phyloP scores from a whole-genome alignment of 1,140 invertebrate species.

The Archegozetes longisetosus region DNA sequence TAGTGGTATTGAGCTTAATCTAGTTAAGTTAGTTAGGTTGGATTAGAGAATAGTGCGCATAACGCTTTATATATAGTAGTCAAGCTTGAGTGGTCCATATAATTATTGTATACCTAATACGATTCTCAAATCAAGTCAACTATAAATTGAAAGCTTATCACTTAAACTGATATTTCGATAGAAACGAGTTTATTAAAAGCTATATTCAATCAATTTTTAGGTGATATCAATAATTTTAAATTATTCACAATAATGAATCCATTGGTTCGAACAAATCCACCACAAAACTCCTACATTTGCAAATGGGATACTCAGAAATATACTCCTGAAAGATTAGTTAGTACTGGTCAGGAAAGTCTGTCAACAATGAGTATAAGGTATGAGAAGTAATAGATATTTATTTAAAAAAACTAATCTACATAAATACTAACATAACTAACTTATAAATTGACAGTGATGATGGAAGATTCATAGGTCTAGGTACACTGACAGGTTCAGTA shows the following conservation, averaged over 20 bases:
- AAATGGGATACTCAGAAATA: conserved; percentile 32
- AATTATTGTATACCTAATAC: too few relatives aligned
- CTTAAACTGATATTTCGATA: too few relatives aligned
- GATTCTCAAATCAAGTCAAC: too few relatives aligned
- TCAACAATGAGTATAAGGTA: conserved; percentile 61
- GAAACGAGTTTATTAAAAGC: too few relatives aligned
- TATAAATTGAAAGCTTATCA: too few relatives aligned
- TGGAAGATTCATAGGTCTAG: conserved; percentile 74
- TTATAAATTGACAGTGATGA: conserved; percentile 48
- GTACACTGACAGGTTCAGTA: conserved; percentile 80
- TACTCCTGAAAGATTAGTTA: conserved; percentile 25
- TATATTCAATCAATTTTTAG: conserved; percentile 49
- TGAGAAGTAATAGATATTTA: background rate
- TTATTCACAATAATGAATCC: conserved; percentile 71
- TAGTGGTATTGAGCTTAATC: too few relatives aligned
- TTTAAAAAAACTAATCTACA: background rate
- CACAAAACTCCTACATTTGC: conserved; percentile 28
- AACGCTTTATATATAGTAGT: too few relatives aligned
- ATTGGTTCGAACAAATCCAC: conserved; percentile 37
- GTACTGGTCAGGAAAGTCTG: conserved; percentile 44
- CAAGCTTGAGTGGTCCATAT: too few relatives aligned
- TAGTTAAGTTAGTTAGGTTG: conserved; percentile 40
- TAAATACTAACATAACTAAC: background rate
- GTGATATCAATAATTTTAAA: conserved; percentile 42
- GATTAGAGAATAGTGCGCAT: too few relatives aligned